Conservation (phyloP, 2,113 vertebrate species). For the Psittacus erithacus region DNA sequence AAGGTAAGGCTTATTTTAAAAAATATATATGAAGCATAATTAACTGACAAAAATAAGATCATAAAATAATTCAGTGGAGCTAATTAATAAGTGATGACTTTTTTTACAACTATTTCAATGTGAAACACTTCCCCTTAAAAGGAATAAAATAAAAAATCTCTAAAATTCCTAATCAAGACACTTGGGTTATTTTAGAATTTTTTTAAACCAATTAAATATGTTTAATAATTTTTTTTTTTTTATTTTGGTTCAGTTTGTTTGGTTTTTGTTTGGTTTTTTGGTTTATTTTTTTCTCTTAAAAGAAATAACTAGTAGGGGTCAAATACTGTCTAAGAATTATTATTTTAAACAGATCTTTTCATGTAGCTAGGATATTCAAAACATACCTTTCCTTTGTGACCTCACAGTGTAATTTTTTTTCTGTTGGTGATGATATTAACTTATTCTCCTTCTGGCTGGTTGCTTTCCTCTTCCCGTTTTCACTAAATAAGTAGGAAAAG, state of each 20-base stretch:
- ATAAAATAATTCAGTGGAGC: background rate
- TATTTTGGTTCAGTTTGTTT: background rate
- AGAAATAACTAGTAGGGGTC: background rate
- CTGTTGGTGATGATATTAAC: background rate
- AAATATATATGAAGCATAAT: background rate
- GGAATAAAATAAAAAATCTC: background rate
- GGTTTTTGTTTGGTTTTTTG: too few relatives aligned
- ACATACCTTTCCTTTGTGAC: background rate
- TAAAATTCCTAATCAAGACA: background rate
- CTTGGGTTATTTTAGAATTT: background rate
- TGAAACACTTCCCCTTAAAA: background rate
- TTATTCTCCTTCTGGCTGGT: background rate
- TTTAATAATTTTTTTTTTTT: background rate
- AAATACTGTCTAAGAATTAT: background rate
- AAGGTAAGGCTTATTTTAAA: slow-evolving; percentile 67
- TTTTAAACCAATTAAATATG: background rate
- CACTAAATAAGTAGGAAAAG: background rate
- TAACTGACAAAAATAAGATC: background rate
- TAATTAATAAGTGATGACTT: background rate
- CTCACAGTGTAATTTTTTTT: background rate
- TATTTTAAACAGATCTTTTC: background rate
- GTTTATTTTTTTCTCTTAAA: background rate
- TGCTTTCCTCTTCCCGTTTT: background rate
- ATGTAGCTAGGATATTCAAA: background rate
- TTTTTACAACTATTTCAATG: background rate